Conservation (phyloP, 2,888 invertebrate genomes). For the Acrobasis consociella region DNA sequence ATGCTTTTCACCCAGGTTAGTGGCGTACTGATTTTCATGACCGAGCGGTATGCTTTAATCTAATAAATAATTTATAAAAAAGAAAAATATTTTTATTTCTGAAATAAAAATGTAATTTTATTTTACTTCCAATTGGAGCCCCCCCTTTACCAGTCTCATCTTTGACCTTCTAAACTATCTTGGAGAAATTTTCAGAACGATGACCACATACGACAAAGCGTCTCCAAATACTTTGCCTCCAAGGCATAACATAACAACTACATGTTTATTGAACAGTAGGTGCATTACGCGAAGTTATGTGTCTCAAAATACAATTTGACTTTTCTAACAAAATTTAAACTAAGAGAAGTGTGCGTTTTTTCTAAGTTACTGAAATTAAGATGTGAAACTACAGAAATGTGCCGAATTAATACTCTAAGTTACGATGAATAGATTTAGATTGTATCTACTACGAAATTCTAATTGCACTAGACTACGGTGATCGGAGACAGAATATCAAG, state of each 20-base stretch:
- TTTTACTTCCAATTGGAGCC: not conserved
- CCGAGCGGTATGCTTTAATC: not conserved
- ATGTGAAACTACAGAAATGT: constrained; percentile 18
- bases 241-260: not conserved
- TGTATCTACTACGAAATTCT: constrained; percentile 11
- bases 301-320: constrained; percentile 7
- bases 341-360: constrained; percentile 12
- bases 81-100: not conserved
- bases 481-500: not conserved
- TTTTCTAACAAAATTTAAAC: not conserved
- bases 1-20: constrained; percentile 14
- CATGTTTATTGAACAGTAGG: constrained; percentile 2
- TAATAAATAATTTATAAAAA: not conserved
- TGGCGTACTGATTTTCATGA: constrained; percentile 3
- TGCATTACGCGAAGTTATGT: constrained; percentile 20
- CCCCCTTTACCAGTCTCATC: constrained; percentile 28
- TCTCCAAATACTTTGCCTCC: constrained; percentile 1
- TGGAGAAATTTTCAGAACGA: constrained; percentile 31
- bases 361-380: constrained; percentile 8
- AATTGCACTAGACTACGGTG: constrained; percentile 6
- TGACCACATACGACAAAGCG: constrained; percentile 18
- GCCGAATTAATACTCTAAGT: constrained; percentile 5
- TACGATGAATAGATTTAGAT: not conserved
- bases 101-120: not conserved
- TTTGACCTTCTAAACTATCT: constrained; percentile 25